Evolutionary conservation across 2,888 invertebrate species (phyloP).

Genomic region (Amiota mariae): DNA sequence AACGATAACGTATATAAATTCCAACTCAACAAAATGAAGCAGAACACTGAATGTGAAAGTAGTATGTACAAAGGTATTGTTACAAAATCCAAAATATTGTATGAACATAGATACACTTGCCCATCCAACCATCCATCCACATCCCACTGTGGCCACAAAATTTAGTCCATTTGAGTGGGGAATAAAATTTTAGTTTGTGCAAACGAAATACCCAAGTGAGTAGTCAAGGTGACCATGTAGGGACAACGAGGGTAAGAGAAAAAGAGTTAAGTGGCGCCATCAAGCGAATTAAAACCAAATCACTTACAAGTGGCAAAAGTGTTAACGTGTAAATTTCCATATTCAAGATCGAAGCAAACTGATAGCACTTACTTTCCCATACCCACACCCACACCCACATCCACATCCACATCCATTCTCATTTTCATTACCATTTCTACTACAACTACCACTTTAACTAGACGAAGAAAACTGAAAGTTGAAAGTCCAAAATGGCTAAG

Average conservation of each 20-base stretch:
- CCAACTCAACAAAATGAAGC: constrained; percentile 6
- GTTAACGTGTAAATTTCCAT: constrained; percentile 72
- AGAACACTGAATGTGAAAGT: constrained; percentile 30
- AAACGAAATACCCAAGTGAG: background rate
- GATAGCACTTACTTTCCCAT: constrained; percentile 35
- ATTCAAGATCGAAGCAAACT: constrained; percentile 60
- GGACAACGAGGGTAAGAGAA: background rate
- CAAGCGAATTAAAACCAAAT: constrained; percentile 68
- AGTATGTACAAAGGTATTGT: constrained; percentile 17
- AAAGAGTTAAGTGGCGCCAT: constrained; percentile 54
- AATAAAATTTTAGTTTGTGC: background rate
- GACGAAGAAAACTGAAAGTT: constrained; percentile 31
- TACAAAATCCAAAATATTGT: constrained; percentile 8
- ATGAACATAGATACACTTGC: constrained; percentile 17
- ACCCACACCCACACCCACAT: constrained; percentile 36
- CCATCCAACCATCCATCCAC: background rate
- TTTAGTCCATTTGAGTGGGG: constrained; percentile 18
- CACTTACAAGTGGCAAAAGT: constrained; percentile 69
- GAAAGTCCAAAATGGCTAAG: constrained; percentile 39
- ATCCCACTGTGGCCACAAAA: constrained; percentile 10
- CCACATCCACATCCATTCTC: background rate
- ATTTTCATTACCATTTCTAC: background rate
- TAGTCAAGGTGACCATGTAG: background rate
- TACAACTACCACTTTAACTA: background rate
- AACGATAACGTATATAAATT: background rate